Conservation (phyloP, 2,797 vertebrate species). For the Lates japonicus region DNA sequence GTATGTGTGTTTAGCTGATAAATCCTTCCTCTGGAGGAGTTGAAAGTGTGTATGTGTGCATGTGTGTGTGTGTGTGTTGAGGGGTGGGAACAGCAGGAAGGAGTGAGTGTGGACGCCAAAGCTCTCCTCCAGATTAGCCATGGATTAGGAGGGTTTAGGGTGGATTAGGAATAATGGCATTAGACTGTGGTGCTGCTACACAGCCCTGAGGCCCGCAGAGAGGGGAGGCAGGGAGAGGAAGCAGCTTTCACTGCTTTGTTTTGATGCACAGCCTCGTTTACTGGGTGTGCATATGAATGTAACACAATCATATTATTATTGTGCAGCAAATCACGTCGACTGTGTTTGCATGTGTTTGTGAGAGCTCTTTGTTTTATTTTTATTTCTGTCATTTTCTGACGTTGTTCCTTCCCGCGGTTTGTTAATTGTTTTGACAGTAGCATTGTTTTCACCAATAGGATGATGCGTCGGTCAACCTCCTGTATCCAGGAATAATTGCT, state of each 20-base stretch:
- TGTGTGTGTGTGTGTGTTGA: slow-evolving; percentile 45
- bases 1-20: slow-evolving; percentile 66
- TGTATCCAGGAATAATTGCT: slow-evolving; percentile 1
- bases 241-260: slow-evolving; percentile 74
- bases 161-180: slow-evolving; percentile 87
- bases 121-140: slow-evolving; percentile 85
- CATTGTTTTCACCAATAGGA: slow-evolving; percentile 9
- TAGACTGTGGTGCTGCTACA: slow-evolving; percentile 81
- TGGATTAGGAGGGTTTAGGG: slow-evolving; percentile 85
- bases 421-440: slow-evolving; percentile 22
- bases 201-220: slow-evolving; percentile 75
- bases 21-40: slow-evolving; percentile 72
- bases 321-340: slow-evolving; percentile 42
- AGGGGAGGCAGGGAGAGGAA: slow-evolving; percentile 70
- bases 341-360: slow-evolving; percentile 15
- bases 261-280: slow-evolving; percentile 63
- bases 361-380: slow-evolving; percentile 39
- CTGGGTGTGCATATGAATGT: slow-evolving; percentile 47
- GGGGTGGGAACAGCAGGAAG: slow-evolving; percentile 79
- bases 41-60: slow-evolving; percentile 41
- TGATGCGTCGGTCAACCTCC: background rate
- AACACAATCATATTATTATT: slow-evolving; percentile 59
- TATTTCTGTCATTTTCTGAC: slow-evolving; percentile 33
- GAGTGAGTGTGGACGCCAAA: slow-evolving; percentile 80
- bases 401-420: slow-evolving; percentile 18